Percentiles rank a stretch among this genome's conserved stretches.
phyloP scores from a whole-genome alignment of 2,113 vertebrate species.

The Rostratula benghalensis region DNA sequence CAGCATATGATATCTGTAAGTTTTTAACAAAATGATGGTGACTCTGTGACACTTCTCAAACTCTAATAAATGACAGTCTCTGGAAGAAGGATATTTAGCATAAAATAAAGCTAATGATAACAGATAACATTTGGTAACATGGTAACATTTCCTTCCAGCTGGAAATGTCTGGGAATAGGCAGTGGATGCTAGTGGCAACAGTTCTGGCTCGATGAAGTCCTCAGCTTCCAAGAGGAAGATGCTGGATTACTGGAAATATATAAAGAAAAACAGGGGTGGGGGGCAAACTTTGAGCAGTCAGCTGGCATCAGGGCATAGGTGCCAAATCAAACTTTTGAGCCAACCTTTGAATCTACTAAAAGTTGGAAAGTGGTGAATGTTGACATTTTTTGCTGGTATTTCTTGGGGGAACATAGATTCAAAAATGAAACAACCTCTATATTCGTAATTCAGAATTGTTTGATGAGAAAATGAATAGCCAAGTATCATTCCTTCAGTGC shows the following conservation, averaged over 20 bases:
- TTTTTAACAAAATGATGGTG: background rate
- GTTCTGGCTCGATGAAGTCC: background rate
- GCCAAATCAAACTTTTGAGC: background rate
- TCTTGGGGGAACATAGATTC: background rate
- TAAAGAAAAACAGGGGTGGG: background rate
- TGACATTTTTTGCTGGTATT: background rate
- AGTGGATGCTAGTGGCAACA: background rate
- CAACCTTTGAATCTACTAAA: background rate
- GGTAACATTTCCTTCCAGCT: background rate
- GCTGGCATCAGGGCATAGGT: background rate
- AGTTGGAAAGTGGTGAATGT: background rate
- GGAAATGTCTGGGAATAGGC: background rate
- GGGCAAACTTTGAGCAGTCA: background rate
- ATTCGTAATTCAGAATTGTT: slow-evolving; percentile 19
- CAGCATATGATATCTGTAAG: background rate
- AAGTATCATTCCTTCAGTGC: background rate
- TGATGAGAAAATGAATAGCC: slow-evolving; percentile 38
- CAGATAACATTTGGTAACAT: background rate
- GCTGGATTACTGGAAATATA: background rate
- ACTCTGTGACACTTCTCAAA: background rate
- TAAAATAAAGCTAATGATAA: background rate
- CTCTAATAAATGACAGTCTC: background rate
- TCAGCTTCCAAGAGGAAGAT: background rate
- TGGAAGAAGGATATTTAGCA: background rate
- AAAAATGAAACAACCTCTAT: background rate